Evolutionary conservation across 2,797 vertebrate species (phyloP).

Genomic region (Dromococcyx pavoninus): DNA sequence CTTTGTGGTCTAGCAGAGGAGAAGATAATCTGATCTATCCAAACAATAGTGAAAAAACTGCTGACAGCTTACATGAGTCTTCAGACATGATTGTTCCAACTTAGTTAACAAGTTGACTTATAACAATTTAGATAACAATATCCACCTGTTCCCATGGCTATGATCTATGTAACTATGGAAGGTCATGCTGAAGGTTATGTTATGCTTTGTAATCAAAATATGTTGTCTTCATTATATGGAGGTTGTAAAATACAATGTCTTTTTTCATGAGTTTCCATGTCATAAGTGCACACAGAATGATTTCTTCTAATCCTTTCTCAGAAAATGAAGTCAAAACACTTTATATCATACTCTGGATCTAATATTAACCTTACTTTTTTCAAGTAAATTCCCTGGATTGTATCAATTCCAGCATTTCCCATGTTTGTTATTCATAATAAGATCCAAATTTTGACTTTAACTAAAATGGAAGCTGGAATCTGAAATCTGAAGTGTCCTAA

Average conservation of each 20-base stretch:
- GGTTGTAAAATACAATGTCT: not conserved
- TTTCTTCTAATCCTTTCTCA: not conserved
- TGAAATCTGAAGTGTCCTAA: not conserved
- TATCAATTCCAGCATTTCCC: not conserved
- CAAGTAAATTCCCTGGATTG: not conserved
- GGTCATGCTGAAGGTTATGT: not conserved
- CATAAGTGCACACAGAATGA: not conserved
- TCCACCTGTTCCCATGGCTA: not conserved
- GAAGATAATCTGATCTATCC: not conserved
- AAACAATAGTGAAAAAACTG: not conserved
- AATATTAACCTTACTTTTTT: not conserved
- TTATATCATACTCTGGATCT: not conserved
- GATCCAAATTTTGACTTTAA: not conserved
- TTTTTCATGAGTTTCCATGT: not conserved
- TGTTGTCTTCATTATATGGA: not conserved
- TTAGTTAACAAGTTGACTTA: constrained; percentile 12
- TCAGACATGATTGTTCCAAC: not conserved
- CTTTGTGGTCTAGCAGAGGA: not conserved
- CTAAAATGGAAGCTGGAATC: not conserved
- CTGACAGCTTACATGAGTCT: constrained; percentile 15
- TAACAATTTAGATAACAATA: not conserved
- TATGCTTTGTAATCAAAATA: not conserved
- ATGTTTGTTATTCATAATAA: not conserved
- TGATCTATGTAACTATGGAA: not conserved
- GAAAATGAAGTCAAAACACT: not conserved